Base-by-base conservation (phyloP, 53 echinoderm and acorn worm genomes). In the Echinarachnius parma region DNA sequence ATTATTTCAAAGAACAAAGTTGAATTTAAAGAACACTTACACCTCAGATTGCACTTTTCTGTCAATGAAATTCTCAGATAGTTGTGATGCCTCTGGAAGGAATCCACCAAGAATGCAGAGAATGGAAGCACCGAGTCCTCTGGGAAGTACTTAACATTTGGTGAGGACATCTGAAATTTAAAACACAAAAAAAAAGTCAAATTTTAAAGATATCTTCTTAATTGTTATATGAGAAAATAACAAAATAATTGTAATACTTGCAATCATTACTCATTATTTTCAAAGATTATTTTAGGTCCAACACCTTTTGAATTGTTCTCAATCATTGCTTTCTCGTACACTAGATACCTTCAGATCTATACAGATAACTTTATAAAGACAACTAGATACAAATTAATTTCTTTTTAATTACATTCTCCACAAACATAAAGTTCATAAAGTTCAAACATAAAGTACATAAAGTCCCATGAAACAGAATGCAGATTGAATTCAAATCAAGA, bases 11-110 rank as follows among this genome's bases (percentile, higher is more conserved):
- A n/a, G n/a, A n/a, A n/a, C n/a, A n/a, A 39, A 9, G 42, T 39
- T 39, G 42, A 39, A 39, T 39, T 39, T 39, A 39, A 7, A 39
- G 42, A 39, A 39, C 14, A 87, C 93, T 89, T 77, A 93, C 93
- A 93, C 77, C 93, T 82, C 46, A 93, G 58, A 75, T 90, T 94
- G 46, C 94, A 94, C 37, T 78, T 90, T 57, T 94, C 94, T 53
- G 94, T 87, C 4, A 94, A 55, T 10, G 94, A 94, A 31, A 94
- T 94, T 28, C 94, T 64, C 29, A 94, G 80, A 63, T 94, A 94
- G 80, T 94, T 90, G 59, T 94, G 94, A 26, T 80, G 64, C 45
- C 94, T 84, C 46, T 84, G 87, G 48, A 84, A 90, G 1, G 90
- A 62, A 59, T 94, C 94, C 2, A 90, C 90, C 18, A 94, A 66